A percentile compares a stretch with the other conserved stretches of the same genome.
phyloP scores from a whole-genome alignment of 2,888 invertebrate genomes.

The Epinotia brunnichana region DNA sequence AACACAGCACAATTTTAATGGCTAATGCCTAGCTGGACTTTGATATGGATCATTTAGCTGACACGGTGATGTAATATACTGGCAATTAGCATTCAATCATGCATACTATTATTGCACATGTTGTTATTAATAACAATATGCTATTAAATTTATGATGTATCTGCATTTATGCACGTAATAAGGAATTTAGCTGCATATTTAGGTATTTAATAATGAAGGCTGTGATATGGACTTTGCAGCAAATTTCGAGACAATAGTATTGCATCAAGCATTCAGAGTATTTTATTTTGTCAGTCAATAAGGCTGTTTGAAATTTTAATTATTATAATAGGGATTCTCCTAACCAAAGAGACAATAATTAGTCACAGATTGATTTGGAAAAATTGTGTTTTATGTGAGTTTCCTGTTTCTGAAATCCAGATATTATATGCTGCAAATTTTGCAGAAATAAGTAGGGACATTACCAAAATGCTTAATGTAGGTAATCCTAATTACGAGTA shows the following conservation, averaged over 20 bases:
- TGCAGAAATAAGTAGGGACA: no score
- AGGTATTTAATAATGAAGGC: neutral
- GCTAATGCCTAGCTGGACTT: conserved; percentile 7
- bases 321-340: no score
- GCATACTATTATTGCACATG: neutral
- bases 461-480: no score
- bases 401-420: no score
- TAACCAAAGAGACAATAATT: no score
- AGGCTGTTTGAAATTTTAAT: no score
- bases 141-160: conserved; percentile 7
- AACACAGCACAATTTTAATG: neutral
- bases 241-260: neutral
- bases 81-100: conserved; percentile 4
- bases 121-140: neutral
- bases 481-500: no score
- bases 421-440: no score
- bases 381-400: no score
- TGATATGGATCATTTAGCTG: conserved; percentile 6
- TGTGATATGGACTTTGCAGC: neutral
- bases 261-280: no score
- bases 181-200: neutral
- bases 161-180: neutral
- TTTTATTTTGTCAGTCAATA: no score
- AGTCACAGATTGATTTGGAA: no score
- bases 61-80: conserved; percentile 1